These are phyloP conservation scores for Drosophila aldrichi DNA, from an alignment of 2,888 invertebrate species.

Conservation along the genomic window DNA sequence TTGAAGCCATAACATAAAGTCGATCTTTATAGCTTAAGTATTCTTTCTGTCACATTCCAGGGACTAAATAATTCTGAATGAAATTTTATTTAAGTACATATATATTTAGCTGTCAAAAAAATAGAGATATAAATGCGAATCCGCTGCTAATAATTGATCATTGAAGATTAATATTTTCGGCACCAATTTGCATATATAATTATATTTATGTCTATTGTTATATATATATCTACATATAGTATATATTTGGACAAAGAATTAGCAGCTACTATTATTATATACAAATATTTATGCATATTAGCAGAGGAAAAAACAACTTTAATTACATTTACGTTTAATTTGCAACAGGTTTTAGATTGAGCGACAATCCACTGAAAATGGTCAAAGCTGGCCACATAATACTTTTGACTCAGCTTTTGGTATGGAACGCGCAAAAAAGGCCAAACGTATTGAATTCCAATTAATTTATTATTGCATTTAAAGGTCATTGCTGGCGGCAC, in stretches of 20 bases:
- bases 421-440: slow-evolving; percentile 31
- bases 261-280: slow-evolving; percentile 13
- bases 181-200: slow-evolving; percentile 9
- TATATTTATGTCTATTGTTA: background rate
- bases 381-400: slow-evolving; percentile 69
- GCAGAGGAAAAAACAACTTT: slow-evolving; percentile 7
- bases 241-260: background rate
- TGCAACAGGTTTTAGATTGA: slow-evolving; percentile 55
- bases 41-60: background rate
- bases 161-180: slow-evolving; percentile 10
- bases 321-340: slow-evolving; percentile 40
- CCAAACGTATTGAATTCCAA: slow-evolving; percentile 19
- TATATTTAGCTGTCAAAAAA: background rate
- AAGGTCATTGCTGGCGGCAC: slow-evolving; percentile 54
- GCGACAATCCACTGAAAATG: slow-evolving; percentile 52
- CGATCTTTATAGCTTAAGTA: background rate
- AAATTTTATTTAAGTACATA: background rate
- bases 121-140: background rate
- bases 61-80: background rate
- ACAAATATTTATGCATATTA: slow-evolving; percentile 8
- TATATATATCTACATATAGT: background rate
- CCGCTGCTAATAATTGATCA: background rate
- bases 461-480: slow-evolving; percentile 24
- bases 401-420: slow-evolving; percentile 69
- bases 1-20: background rate